These are phyloP conservation scores for Sebastes elongatus DNA, from an alignment of 2,797 vertebrate species.

Conservation along the genomic window DNA sequence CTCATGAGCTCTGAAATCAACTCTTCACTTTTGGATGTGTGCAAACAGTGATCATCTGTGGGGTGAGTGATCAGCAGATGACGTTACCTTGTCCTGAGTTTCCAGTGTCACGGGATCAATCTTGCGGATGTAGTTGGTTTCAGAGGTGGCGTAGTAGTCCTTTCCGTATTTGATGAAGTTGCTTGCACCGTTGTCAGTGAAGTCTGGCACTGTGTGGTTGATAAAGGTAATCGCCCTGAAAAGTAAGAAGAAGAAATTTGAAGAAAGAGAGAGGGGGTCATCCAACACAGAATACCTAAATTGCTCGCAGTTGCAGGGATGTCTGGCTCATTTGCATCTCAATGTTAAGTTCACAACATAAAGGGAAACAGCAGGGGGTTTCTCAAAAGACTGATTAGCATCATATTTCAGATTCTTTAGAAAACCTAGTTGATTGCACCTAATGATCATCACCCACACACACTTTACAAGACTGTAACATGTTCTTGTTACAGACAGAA, in stretches of 20 bases:
- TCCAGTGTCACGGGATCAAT: conserved; percentile 91
- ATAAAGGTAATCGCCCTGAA: conserved; percentile 91
- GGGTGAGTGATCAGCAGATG: background rate
- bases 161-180: conserved; percentile 93
- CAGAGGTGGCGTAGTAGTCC: conserved; percentile 90
- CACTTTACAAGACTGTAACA: background rate
- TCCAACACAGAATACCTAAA: background rate
- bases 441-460: background rate
- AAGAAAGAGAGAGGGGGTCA: too few relatives aligned
- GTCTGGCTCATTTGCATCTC: background rate
- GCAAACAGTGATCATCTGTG: background rate
- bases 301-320: background rate
- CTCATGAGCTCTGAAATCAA: background rate
- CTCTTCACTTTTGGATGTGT: background rate
- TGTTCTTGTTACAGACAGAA: too few relatives aligned
- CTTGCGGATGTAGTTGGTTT: conserved; percentile 95
- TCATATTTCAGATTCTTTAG: background rate
- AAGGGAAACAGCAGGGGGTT: background rate
- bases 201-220: conserved; percentile 94
- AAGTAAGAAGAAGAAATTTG: background rate
- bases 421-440: background rate
- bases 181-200: conserved; percentile 94
- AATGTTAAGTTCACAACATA: background rate
- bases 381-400: background rate
- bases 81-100: conserved; percentile 91